Evolutionary conservation across 2,797 vertebrate genomes (phyloP), one percentile per base, ranked within the genome.

Genomic region (Bradypodion pumilum): DNA sequence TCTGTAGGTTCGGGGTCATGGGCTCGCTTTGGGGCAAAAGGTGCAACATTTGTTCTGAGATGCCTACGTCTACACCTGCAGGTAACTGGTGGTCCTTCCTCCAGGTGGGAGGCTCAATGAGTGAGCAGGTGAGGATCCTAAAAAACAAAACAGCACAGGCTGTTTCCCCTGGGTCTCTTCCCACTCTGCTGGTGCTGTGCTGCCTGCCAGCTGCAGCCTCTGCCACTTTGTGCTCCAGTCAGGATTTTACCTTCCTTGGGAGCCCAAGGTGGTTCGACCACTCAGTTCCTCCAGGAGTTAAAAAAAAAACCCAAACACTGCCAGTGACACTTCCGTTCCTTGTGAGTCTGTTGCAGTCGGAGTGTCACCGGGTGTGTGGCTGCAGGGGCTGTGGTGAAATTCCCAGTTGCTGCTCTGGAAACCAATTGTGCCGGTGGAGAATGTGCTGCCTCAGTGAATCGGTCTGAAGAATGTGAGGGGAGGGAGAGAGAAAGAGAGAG

Each of bases 381-480:
- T 70, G 65, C 62, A 37, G 68, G 84, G 52, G 65, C 79, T 62
- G 74, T 85, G 73, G 84, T 79, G 56, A 81, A 70, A 77, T 85
- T 85, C 84, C 84, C 65, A 63, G 56, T 83, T 29, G 49, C 85
- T 80, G 77, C 77, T 83, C 86, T 75, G 72, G 86, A 83, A 80
- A 75, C 52, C 63, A 46, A 70, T 63, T 46, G 70, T 83, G 76
- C 76, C 49, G 32, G 62, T 25, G 76, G 72, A 84, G 82, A 87
- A 84, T 84, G 78, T 84, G 86, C 73, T 40, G 59, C 73, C 86
- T 87, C 86, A 84, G 86, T 78, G 32, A 44, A 84, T 74, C 75
- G 12, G 66, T 35, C 76, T 23, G 60, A 37, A 78, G 74, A 82
- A 74, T 52, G 32, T 77, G 66, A 81, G 79, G 66, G 49, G 52